Percentiles rank a stretch among this genome's conserved stretches.
phyloP scores from a whole-genome alignment of 2,113 vertebrate genomes.

The Machaerirhynchus nigripectus region DNA sequence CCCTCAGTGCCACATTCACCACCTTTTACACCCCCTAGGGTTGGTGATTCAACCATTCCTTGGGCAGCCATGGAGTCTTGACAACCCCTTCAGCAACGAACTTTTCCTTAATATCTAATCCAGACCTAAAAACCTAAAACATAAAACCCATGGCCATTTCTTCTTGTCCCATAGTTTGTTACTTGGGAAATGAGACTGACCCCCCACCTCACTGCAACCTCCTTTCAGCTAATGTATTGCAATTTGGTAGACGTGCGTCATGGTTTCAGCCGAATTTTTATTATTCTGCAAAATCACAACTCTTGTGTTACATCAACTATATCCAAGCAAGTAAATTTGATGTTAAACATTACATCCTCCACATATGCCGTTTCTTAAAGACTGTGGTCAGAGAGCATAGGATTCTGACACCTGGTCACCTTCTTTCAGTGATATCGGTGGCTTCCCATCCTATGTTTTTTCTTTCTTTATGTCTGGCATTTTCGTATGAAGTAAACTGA shows the following conservation, averaged over 20 bases:
- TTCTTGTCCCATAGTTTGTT: not conserved
- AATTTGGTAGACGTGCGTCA: accelerated
- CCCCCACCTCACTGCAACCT: accelerated
- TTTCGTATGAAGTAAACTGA: not conserved
- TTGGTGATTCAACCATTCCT: not conserved
- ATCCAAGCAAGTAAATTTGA: not conserved
- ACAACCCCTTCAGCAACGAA: not conserved
- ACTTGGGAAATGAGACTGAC: not conserved
- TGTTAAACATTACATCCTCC: not conserved
- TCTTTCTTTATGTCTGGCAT: not conserved
- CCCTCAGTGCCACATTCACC: accelerated
- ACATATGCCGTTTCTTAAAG: not conserved
- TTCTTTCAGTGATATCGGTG: not conserved
- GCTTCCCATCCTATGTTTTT: not conserved
- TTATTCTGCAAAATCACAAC: not conserved
- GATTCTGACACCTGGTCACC: not conserved
- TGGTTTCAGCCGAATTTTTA: not conserved
- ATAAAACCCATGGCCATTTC: not conserved
- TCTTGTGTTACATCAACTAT: not conserved
- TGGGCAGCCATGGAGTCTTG: not conserved
- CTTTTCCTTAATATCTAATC: not conserved
- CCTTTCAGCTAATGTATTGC: not conserved
- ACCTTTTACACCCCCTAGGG: too few relatives aligned
- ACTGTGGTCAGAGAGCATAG: not conserved
- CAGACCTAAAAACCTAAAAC: not conserved